Base-by-base conservation (phyloP, 2,888 invertebrate genomes). In the Bimastos eiseni region DNA sequence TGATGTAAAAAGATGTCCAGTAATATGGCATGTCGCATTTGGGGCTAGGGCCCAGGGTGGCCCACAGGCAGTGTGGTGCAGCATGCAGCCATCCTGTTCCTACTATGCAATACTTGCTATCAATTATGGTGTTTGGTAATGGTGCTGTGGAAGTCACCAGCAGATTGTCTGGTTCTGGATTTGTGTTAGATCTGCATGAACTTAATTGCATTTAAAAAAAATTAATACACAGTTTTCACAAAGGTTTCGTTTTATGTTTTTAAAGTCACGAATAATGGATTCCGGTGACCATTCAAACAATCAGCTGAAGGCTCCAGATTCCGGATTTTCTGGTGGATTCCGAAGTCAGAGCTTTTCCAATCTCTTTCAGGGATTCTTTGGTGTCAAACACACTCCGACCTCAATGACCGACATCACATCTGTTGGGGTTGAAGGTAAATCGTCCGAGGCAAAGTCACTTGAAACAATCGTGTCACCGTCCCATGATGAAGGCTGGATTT, bases 331-430 rank as follows among this genome's bases (percentile, higher is more conserved):
- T 33, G 84, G 84, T 36, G 86, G 34, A 37, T 24, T 37, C 13
- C 86, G 86, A 86, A 86, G 37, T 17, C 86, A 86, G 36, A 86
- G 86, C 86, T 34, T 86, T 86, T 36, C 86, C 1, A 86, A 86
- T 36, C 86, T 86, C 37, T 86, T 86, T 37, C 86, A 86, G 86
- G 86, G 86, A 86, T 86, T 86, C 34, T 86, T 86, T 15, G 86
- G 86, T 24, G 86, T 86, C 86, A 86, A 86, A 86, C 86, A 6
- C 5, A 15, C 36, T 86, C 34, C 86, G 21, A 36, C 86, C 15
- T 86, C 86, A 36, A 37, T 17, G 36, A 21, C 36, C 17, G 86
- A 34, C 34, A 17, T 86, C n/a, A 33, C 34, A 15, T 6, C 4
- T 86, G 21, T 2, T 21, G 86, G 19, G 0, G 21, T 86, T 15